Evolutionary conservation across 2,113 vertebrate species (phyloP).

Genomic region (Tangachromis dhanisi): DNA sequence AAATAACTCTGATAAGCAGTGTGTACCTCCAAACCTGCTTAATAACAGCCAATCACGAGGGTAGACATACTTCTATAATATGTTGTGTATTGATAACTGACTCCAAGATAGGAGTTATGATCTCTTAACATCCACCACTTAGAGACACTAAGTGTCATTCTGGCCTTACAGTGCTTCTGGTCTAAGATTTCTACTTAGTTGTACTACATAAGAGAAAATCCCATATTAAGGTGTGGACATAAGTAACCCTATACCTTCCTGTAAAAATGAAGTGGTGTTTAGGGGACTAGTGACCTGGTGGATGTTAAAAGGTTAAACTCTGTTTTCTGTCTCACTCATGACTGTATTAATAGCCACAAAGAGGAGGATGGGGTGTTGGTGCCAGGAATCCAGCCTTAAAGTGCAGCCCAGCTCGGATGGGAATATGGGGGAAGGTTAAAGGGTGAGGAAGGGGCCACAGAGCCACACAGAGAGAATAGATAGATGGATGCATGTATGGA

Average conservation of each 20-base stretch:
- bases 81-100: not conserved
- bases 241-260: not conserved
- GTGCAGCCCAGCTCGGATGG: not conserved
- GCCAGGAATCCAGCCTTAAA: conserved; percentile 32
- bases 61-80: not conserved
- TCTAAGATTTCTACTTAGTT: not conserved
- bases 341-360: conserved; percentile 28
- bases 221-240: not conserved
- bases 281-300: not conserved
- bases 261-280: not conserved
- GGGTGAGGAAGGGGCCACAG: conserved; percentile 4
- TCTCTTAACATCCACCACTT: not conserved
- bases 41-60: not conserved
- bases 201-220: not conserved
- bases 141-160: not conserved
- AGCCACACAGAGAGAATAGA: not conserved
- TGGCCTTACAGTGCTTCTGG: not conserved
- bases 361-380: not conserved
- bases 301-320: not conserved
- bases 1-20: not conserved
- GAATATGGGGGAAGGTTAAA: conserved; percentile 5
- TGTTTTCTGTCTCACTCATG: not conserved
- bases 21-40: not conserved
- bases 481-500: not conserved
- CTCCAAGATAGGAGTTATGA: not conserved